Percentiles rank a stretch among this genome's conserved stretches.
Conservation (phyloP, 2,888 invertebrate genomes). For the Loripinus fragilis region DNA sequence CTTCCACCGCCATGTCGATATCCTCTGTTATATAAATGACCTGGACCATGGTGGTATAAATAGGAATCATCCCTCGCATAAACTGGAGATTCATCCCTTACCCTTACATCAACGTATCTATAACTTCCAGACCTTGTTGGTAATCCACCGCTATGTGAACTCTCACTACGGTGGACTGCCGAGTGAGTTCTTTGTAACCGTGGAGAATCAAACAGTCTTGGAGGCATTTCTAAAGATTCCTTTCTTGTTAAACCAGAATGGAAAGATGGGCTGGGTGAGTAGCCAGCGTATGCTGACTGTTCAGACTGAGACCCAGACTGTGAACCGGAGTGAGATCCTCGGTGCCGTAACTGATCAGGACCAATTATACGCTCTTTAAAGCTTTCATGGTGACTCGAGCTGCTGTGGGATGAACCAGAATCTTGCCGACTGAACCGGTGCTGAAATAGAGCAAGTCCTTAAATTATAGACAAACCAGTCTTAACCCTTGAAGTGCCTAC, state of each 20-base stretch:
- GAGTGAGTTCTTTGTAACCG: slow-evolving; percentile 68
- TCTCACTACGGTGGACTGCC: slow-evolving; percentile 62
- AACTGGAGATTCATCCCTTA: slow-evolving; percentile 60
- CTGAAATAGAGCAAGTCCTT: slow-evolving; percentile 64
- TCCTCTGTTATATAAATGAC: slow-evolving; percentile 49
- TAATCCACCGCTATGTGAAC: slow-evolving; percentile 60
- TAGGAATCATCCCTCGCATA: slow-evolving; percentile 61
- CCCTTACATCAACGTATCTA: slow-evolving; percentile 50
- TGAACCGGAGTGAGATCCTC: slow-evolving; percentile 72
- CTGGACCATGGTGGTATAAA: slow-evolving; percentile 59
- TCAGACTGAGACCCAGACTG: slow-evolving; percentile 66
- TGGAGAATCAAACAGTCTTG: slow-evolving; percentile 70
- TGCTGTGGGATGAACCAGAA: slow-evolving; percentile 77
- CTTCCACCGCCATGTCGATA: slow-evolving; percentile 60
- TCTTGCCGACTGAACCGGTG: slow-evolving; percentile 81
- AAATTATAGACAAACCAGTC: too few relatives aligned
- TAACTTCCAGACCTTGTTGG: slow-evolving; percentile 61
- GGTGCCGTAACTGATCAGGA: slow-evolving; percentile 71
- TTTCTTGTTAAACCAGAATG: slow-evolving; percentile 70
- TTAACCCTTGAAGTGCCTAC: too few relatives aligned
- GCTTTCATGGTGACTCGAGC: slow-evolving; percentile 74
- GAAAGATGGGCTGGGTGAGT: slow-evolving; percentile 70
- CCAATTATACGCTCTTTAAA: slow-evolving; percentile 66
- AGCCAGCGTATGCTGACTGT: slow-evolving; percentile 69
- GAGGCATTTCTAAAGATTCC: slow-evolving; percentile 74